These are phyloP conservation scores for Cyclargus thomasi DNA, from an alignment of 1,140 invertebrate genomes.

Conservation along the genomic window DNA sequence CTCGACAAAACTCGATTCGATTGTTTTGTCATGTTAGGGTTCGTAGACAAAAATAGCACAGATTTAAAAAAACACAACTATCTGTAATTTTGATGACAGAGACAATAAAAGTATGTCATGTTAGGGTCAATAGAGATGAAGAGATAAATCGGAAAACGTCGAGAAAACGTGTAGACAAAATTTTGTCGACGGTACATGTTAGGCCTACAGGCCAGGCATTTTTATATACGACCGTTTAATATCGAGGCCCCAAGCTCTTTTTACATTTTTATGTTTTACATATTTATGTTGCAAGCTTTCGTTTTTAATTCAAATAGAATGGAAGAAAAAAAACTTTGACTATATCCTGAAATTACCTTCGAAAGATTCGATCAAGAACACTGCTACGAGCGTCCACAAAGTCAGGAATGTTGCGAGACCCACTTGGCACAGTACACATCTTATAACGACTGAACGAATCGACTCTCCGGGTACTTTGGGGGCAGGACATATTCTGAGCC, in stretches of 20 bases:
- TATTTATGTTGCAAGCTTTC: not conserved
- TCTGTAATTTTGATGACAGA: no score
- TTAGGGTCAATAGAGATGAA: no score
- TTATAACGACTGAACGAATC: slow-evolving; percentile 39
- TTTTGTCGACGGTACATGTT: no score
- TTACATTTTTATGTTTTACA: not conserved
- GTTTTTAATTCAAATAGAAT: no score
- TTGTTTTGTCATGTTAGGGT: no score
- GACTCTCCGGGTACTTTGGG: slow-evolving; percentile 36
- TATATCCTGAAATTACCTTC: slow-evolving; percentile 43
- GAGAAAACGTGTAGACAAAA: no score
- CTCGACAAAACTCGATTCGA: no score
- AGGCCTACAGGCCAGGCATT: no score
- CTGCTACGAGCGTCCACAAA: slow-evolving; percentile 49
- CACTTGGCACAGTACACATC: slow-evolving; percentile 51
- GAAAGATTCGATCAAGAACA: slow-evolving; percentile 53
- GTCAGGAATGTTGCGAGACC: slow-evolving; percentile 45
- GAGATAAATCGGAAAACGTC: no score
- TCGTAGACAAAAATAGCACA: no score
- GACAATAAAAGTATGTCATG: no score
- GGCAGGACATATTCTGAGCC: slow-evolving; percentile 53
- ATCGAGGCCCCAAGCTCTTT: not conserved
- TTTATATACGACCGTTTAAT: not conserved
- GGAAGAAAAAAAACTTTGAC: not conserved
- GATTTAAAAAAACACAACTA: no score